These are phyloP conservation scores for Fragum fragum DNA, from an alignment of 2,888 invertebrate genomes.

Conservation along the genomic window DNA sequence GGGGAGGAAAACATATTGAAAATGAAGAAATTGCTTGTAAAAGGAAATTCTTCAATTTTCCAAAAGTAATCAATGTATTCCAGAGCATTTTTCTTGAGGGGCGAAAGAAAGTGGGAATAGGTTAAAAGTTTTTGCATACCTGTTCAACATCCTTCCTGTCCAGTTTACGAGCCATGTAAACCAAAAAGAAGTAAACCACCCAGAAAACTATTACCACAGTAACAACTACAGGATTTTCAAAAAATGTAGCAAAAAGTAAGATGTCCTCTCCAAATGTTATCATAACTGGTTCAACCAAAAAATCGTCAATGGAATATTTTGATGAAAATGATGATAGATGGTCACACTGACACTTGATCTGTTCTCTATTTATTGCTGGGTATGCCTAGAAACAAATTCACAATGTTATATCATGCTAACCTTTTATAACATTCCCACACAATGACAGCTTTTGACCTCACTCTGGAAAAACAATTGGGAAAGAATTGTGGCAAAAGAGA, in stretches of 20 bases:
- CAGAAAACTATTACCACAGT: slow-evolving; percentile 71
- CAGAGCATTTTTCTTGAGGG: too few species aligned
- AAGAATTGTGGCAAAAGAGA: too few species aligned
- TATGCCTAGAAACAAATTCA: slow-evolving; percentile 54
- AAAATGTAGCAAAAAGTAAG: slow-evolving; percentile 75
- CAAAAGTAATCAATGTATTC: too few species aligned
- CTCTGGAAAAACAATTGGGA: too few species aligned
- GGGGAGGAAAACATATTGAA: too few species aligned
- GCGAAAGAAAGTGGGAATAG: too few species aligned
- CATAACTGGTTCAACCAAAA: slow-evolving; percentile 38
- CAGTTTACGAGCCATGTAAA: slow-evolving; percentile 73
- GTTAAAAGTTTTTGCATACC: slow-evolving; percentile 57
- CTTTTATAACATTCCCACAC: too few species aligned
- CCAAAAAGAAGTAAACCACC: slow-evolving; percentile 73
- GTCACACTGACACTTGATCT: slow-evolving; percentile 65
- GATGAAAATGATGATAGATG: slow-evolving; percentile 73
- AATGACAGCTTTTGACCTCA: too few species aligned
- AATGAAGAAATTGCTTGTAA: too few species aligned
- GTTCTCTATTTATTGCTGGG: slow-evolving; percentile 30
- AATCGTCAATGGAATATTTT: slow-evolving; percentile 66
- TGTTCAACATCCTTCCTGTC: slow-evolving; percentile 71
- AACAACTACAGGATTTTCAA: slow-evolving; percentile 81
- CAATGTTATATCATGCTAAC: too few species aligned
- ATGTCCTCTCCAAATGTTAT: slow-evolving; percentile 70
- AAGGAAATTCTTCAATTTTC: too few species aligned